phyloP scores from a whole-genome alignment of 2,113 vertebrate species.

The Saiga tatarica region DNA sequence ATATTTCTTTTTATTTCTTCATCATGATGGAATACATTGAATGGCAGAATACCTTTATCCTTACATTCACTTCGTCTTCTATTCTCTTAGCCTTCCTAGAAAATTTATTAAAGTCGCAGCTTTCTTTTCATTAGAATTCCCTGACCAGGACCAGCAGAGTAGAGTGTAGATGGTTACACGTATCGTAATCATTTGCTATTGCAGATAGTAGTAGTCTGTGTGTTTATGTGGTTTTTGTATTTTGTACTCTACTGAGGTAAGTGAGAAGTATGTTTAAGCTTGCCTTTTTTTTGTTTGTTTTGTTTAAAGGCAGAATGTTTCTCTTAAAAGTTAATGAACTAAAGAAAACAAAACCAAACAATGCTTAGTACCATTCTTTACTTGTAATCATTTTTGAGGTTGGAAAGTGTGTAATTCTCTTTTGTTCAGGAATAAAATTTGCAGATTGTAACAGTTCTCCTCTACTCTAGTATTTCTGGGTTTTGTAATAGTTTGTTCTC shows the following conservation, averaged over 20 bases:
- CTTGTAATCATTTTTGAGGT: conserved; percentile 33
- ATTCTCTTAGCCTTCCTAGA: not conserved
- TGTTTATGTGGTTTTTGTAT: not conserved
- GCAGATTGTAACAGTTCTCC: not conserved
- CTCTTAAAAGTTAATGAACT: conserved; percentile 15
- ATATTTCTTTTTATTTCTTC: conserved; percentile 32
- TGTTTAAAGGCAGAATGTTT: conserved; percentile 35
- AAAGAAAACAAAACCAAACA: not conserved
- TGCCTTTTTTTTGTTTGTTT: not conserved
- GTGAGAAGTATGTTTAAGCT: conserved; percentile 8
- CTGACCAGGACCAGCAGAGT: not conserved
- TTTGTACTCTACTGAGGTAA: not conserved
- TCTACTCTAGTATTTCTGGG: not conserved
- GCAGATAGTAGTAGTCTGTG: not conserved
- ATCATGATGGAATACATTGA: not conserved
- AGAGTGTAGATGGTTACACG: not conserved
- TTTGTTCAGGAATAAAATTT: conserved; percentile 30
- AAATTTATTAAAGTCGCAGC: conserved; percentile 5
- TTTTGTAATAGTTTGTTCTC: not conserved
- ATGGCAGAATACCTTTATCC: not conserved
- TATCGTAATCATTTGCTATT: not conserved
- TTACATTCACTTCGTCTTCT: not conserved
- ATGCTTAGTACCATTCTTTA: not conserved
- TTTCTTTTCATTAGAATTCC: not conserved
- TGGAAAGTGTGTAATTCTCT: not conserved